phyloP scores from a whole-genome alignment of 2,797 vertebrate genomes.

The Pitangus sulphuratus region DNA sequence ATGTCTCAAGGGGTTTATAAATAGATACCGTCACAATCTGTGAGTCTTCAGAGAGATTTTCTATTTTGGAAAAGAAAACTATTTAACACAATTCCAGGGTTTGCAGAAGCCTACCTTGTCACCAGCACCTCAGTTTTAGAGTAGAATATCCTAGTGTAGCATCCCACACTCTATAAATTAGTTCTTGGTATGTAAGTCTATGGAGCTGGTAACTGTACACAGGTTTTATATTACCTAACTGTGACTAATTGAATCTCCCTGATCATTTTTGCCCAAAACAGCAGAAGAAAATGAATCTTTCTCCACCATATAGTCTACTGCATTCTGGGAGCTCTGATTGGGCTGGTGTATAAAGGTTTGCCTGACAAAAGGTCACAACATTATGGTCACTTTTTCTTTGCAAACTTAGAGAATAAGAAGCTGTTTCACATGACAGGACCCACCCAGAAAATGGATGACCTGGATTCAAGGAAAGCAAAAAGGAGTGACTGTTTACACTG shows the following conservation, averaged over 20 bases:
- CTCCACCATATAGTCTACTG: background rate
- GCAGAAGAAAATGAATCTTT: background rate
- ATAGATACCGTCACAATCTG: background rate
- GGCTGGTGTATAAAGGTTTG: background rate
- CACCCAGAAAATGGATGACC: background rate
- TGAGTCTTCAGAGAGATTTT: background rate
- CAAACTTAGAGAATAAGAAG: background rate
- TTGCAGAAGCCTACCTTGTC: background rate
- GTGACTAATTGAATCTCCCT: background rate
- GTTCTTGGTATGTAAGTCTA: background rate
- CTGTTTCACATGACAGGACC: background rate
- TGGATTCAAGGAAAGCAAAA: background rate
- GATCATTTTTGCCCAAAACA: background rate
- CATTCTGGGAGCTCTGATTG: background rate
- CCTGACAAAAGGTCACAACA: background rate
- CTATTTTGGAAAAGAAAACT: background rate
- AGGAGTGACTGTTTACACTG: background rate
- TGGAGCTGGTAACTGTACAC: background rate
- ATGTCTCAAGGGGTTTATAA: conserved; percentile 14
- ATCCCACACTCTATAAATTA: background rate
- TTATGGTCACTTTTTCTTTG: background rate
- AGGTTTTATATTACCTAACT: background rate
- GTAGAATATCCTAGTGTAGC: background rate
- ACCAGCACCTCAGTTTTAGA: background rate
- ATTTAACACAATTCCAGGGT: background rate